Evolutionary conservation across 2,888 invertebrate genomes (phyloP).

Genomic region (Orthosia cruda): DNA sequence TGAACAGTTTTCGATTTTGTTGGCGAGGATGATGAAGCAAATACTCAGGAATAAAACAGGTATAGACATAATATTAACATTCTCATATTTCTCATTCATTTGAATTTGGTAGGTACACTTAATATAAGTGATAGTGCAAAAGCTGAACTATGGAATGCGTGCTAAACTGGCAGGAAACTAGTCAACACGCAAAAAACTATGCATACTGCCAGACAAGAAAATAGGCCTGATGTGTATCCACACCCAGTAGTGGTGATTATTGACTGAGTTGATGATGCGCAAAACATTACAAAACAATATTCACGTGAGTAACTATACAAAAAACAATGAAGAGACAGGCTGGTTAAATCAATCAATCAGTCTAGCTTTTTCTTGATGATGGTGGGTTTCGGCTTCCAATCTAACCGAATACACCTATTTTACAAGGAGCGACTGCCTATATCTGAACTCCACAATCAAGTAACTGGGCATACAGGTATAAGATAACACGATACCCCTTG

Average conservation of each 20-base stretch:
- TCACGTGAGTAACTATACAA: neutral
- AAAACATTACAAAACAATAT: neutral
- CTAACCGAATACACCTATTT: too few species aligned
- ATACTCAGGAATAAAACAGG: constrained; percentile 92
- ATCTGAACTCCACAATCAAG: too few species aligned
- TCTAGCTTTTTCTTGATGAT: too few species aligned
- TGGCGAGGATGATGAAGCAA: constrained; percentile 92
- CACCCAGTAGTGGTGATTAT: neutral
- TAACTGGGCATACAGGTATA: too few species aligned
- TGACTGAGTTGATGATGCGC: neutral
- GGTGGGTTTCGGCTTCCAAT: too few species aligned
- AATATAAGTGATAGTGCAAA: too few species aligned
- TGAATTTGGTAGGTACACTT: too few species aligned
- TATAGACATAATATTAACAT: constrained; percentile 63
- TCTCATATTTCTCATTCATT: too few species aligned
- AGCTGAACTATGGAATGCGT: neutral
- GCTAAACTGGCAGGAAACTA: neutral
- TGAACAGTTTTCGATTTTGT: constrained; percentile 92
- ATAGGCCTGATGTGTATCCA: neutral
- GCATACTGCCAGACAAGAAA: neutral
- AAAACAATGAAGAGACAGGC: neutral
- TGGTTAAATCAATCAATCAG: too few species aligned
- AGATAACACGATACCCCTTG: too few species aligned
- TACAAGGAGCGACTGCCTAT: too few species aligned
- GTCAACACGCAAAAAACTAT: neutral